Percentiles rank a stretch among this genome's conserved stretches.
phyloP scores from a whole-genome alignment of 2,888 invertebrate species.

The Polia nebulosa region DNA sequence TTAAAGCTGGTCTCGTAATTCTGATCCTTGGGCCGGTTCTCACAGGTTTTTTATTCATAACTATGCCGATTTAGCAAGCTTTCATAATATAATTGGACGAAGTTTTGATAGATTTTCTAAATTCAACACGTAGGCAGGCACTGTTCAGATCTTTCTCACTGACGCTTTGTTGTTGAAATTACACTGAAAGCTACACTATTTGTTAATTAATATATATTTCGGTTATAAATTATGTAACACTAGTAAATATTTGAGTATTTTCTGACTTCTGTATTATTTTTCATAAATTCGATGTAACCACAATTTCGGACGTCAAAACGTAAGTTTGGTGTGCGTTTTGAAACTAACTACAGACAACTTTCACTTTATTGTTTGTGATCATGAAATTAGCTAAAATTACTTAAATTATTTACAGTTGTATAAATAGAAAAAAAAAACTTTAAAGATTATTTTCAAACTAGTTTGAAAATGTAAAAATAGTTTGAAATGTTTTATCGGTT shows the following conservation, averaged over 20 bases:
- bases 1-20: slow-evolving; percentile 79
- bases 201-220: slow-evolving; percentile 23
- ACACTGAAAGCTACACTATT: slow-evolving; percentile 29
- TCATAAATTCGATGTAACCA: slow-evolving; percentile 59
- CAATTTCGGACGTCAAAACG: slow-evolving; percentile 63
- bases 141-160: slow-evolving; percentile 26
- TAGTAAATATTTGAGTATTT: slow-evolving; percentile 55
- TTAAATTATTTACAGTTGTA: neutral
- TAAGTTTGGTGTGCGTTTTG: slow-evolving; percentile 66
- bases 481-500: neutral
- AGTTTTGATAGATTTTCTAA: slow-evolving; percentile 46
- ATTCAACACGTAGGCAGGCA: slow-evolving; percentile 73
- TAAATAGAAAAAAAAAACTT: neutral
- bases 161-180: slow-evolving; percentile 25
- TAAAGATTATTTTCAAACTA: neutral
- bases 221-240: slow-evolving; percentile 44
- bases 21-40: slow-evolving; percentile 85
- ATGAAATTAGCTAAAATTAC: neutral
- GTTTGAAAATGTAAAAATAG: fast-evolving
- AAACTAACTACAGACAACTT: slow-evolving; percentile 48
- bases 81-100: slow-evolving; percentile 53
- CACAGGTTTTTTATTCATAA: slow-evolving; percentile 85
- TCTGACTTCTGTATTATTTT: slow-evolving; percentile 45
- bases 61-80: slow-evolving; percentile 66
- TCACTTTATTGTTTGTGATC: slow-evolving; percentile 50